Evolutionary conservation across 2,888 invertebrate species (phyloP).

Genomic region (Athripsodes cinereus): DNA sequence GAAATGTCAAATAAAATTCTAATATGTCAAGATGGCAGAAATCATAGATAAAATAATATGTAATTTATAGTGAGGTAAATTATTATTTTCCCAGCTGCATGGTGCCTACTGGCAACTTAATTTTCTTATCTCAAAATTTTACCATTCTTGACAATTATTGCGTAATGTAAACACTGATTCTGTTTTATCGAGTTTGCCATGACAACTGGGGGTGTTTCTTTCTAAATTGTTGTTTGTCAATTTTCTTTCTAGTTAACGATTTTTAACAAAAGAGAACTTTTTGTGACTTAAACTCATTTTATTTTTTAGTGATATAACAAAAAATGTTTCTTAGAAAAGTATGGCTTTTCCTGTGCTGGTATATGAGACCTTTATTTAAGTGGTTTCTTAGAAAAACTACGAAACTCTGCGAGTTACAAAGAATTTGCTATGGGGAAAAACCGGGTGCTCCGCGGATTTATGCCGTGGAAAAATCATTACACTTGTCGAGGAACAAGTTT

Average conservation of each 20-base stretch:
- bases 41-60: no score
- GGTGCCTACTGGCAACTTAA: no score
- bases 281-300: background rate
- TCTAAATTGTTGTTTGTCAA: no score
- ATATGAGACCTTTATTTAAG: constrained; percentile 80
- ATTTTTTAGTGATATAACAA: background rate
- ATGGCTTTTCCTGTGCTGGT: constrained; percentile 40
- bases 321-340: constrained; percentile 17
- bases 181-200: constrained; percentile 13
- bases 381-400: constrained; percentile 85
- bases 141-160: background rate
- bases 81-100: no score
- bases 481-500: constrained; percentile 58
- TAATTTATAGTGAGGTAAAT: no score
- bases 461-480: constrained; percentile 71
- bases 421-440: constrained; percentile 82
- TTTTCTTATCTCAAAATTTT: no score
- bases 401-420: constrained; percentile 83
- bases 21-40: no score
- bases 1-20: no score
- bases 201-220: constrained; percentile 16
- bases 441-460: constrained; percentile 66
- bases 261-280: background rate
- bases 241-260: background rate
- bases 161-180: background rate